A percentile compares a stretch with the other conserved stretches of the same genome.
Conservation (phyloP, 2,113 vertebrate species). For the Todiramphus chloris region DNA sequence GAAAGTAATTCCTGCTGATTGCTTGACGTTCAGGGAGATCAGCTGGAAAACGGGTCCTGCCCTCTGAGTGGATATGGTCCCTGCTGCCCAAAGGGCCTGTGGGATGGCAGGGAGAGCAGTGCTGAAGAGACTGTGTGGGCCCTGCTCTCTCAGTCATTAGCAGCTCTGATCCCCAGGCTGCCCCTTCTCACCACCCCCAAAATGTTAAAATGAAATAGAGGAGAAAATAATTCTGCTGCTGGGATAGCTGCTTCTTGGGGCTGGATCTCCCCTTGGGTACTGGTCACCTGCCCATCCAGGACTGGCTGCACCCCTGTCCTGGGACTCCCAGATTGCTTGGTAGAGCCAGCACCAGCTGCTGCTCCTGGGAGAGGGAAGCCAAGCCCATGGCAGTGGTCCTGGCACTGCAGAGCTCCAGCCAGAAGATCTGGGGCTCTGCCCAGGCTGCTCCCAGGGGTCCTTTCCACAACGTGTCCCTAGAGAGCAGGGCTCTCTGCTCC, state of each 20-base stretch:
- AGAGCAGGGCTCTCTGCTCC: not conserved
- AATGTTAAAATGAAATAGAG: not conserved
- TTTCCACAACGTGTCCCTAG: not conserved
- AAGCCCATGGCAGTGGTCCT: not conserved
- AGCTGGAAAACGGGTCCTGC: not conserved
- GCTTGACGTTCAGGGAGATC: not conserved
- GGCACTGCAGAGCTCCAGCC: not conserved
- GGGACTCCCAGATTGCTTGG: not conserved
- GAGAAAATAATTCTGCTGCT: not conserved
- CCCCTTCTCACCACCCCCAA: not conserved
- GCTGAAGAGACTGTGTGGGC: not conserved
- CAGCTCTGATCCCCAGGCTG: not conserved
- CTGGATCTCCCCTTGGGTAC: not conserved
- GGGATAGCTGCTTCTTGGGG: not conserved
- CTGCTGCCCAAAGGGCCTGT: not conserved
- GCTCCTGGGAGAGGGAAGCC: not conserved
- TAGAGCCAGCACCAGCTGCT: not conserved
- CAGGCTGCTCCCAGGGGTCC: not conserved
- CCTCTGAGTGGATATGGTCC: not conserved
- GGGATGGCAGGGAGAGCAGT: not conserved
- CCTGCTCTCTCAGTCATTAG: not conserved
- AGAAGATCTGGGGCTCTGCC: not conserved
- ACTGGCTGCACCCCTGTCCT: not conserved
- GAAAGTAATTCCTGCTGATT: not conserved
- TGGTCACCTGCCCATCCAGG: not conserved